A percentile compares a stretch with the other conserved stretches of the same genome.
phyloP scores from a whole-genome alignment of 2,888 invertebrate genomes.

The Timandra comae region DNA sequence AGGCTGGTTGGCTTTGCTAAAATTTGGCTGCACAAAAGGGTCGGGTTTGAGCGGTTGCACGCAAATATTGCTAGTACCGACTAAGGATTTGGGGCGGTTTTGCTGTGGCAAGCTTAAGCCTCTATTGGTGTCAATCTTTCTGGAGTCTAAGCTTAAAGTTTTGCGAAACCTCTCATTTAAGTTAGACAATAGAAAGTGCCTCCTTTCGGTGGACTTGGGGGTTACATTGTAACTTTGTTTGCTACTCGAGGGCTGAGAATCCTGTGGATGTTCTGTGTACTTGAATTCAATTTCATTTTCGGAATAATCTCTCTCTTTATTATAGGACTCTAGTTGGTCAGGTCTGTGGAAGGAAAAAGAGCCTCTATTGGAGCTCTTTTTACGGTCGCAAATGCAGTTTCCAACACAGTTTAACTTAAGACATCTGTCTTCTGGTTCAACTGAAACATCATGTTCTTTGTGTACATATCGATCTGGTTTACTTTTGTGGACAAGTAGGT shows the following conservation, averaged over 20 bases:
- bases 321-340: conserved; percentile 53
- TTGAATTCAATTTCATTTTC: conserved; percentile 70
- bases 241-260: conserved; percentile 60
- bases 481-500: conserved; percentile 60
- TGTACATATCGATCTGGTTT: conserved; percentile 65
- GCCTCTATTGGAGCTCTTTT: conserved; percentile 56
- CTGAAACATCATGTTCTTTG: conserved; percentile 50
- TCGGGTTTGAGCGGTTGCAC: conserved; percentile 54
- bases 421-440: conserved; percentile 55
- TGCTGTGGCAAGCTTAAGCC: conserved; percentile 50
- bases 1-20: conserved; percentile 54
- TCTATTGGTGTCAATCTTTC: conserved; percentile 61
- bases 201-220: conserved; percentile 64
- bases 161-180: conserved; percentile 69
- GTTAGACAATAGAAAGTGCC: conserved; percentile 61
- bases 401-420: conserved; percentile 57
- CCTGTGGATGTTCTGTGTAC: conserved; percentile 66
- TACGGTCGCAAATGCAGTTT: conserved; percentile 61
- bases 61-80: conserved; percentile 60
- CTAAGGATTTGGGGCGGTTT: conserved; percentile 65
- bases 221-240: conserved; percentile 66
- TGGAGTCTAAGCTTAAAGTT: conserved; percentile 68
- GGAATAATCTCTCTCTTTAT: conserved; percentile 48
- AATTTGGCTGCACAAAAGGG: conserved; percentile 50
- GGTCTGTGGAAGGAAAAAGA: conserved; percentile 66